Conservation (phyloP, 2,797 vertebrate species). For the Vespertilio murinus region DNA sequence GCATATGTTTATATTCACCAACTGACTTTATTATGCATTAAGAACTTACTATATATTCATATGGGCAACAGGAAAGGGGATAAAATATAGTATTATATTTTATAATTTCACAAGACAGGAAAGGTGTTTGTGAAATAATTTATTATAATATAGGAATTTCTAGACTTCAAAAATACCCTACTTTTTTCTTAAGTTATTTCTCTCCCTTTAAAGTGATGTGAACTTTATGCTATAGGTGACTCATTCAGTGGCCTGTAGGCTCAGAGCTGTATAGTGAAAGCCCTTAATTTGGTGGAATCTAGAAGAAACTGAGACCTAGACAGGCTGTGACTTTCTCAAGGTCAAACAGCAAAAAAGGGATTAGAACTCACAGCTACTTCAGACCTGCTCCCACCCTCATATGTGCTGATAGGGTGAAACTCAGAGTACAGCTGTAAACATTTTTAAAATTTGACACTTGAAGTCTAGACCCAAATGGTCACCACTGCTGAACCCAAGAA, state of each 20-base stretch:
- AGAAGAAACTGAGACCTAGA: not conserved
- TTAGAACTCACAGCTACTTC: not conserved
- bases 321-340: not conserved
- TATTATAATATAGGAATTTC: slow-evolving; percentile 48
- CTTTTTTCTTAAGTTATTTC: not conserved
- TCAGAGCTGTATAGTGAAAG: not conserved
- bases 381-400: not conserved
- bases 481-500: not conserved
- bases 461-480: not conserved
- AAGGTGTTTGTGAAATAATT: slow-evolving; percentile 44
- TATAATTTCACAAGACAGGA: not conserved
- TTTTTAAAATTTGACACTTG: too few relatives aligned
- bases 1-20: slow-evolving; percentile 13
- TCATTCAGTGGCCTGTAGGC: not conserved
- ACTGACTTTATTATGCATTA: slow-evolving; percentile 28
- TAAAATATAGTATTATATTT: slow-evolving; percentile 25
- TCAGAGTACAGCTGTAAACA: not conserved
- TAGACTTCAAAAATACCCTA: slow-evolving; percentile 29
- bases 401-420: not conserved
- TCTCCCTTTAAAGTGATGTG: not conserved
- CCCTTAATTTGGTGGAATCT: not conserved
- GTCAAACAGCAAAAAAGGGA: not conserved
- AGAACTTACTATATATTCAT: slow-evolving; percentile 20
- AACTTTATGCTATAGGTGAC: not conserved
- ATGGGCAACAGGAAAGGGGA: not conserved